Evolutionary conservation across 2,888 invertebrate species (phyloP), one percentile per base, ranked within the genome.

Genomic region (Mycalesis mineus): DNA sequence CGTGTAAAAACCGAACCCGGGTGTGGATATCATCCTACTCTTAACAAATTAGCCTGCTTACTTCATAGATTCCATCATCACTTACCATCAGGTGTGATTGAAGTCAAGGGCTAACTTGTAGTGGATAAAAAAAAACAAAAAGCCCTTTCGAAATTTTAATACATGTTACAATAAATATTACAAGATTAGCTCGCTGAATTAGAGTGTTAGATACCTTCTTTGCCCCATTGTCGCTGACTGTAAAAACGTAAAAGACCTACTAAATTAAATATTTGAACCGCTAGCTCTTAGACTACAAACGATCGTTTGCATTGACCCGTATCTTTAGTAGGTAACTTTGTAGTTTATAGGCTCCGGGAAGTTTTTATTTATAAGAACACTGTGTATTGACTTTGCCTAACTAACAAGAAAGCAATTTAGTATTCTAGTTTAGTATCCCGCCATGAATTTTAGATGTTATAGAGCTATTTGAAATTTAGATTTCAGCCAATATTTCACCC

Each of bases 261-360:
- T 22, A 22, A 22, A 22, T 22, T 4, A 22, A 17, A 9, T 8
- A 31, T 14, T 33, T 11, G 5, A 47, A 5, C 6, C 7, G 15
- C 33, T 6, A 8, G 11, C 33, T 47, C 47, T 47, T 15, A 47
- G 1, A 17, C 47, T 47, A 47, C 2, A 6, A 11, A 36, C 54
- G 39, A 45, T 39, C 45, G 40, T 57, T 44, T 39, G 58, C 47
- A 50, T 54, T 50, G 59, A 57, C 61, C 56, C 45, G 56, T 41
- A 53, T 61, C 33, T 40, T 42, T 47, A 45, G 39, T 55, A 39
- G 37, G 54, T 56, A 59, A 59, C 50, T 59, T 55, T 53, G 37
- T 44, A 33, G 17, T 53, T 58, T 40, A 33, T 36, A 52, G 29
- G 40, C 28, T 28, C 9, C n/a, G 15, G 29, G 11, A 51, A 51